phyloP scores from a whole-genome alignment of 2,797 vertebrate species.

The Ispidina lecontei region DNA sequence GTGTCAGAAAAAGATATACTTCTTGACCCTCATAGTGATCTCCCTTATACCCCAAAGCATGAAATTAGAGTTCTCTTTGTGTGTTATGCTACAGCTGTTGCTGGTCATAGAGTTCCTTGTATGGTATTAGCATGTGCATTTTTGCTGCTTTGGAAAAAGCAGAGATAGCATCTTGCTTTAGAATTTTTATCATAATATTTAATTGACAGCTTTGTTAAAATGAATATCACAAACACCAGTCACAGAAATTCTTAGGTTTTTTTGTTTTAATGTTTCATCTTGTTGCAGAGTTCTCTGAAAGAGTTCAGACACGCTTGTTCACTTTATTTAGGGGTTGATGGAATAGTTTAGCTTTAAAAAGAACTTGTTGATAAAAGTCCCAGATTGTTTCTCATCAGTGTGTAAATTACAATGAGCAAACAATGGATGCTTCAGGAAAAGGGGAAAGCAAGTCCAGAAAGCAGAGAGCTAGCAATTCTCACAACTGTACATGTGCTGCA shows the following conservation, averaged over 20 bases:
- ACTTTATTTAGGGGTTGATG: neutral
- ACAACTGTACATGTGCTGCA: fast-evolving
- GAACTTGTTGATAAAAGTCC: neutral
- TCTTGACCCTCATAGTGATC: neutral
- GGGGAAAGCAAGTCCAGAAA: neutral
- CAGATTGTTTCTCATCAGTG: neutral
- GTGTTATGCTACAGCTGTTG: neutral
- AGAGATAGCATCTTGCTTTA: slow-evolving; percentile 34
- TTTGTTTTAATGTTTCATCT: slow-evolving; percentile 26
- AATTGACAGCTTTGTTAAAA: slow-evolving; percentile 39
- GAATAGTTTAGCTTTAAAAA: slow-evolving; percentile 1
- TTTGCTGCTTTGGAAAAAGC: slow-evolving; percentile 32
- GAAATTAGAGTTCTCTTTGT: neutral
- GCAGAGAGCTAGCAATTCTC: neutral
- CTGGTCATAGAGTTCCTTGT: neutral
- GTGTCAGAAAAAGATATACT: neutral
- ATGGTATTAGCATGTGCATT: neutral
- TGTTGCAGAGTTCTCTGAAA: neutral
- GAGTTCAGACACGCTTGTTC: neutral
- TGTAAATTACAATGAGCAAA: neutral
- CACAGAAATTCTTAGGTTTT: neutral
- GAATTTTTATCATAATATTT: slow-evolving; percentile 23
- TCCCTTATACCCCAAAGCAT: neutral
- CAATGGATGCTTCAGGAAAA: neutral
- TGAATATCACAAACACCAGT: slow-evolving; percentile 41